Evolutionary conservation across 2,797 vertebrate genomes (phyloP).

Genomic region (Myotis vivesi): DNA sequence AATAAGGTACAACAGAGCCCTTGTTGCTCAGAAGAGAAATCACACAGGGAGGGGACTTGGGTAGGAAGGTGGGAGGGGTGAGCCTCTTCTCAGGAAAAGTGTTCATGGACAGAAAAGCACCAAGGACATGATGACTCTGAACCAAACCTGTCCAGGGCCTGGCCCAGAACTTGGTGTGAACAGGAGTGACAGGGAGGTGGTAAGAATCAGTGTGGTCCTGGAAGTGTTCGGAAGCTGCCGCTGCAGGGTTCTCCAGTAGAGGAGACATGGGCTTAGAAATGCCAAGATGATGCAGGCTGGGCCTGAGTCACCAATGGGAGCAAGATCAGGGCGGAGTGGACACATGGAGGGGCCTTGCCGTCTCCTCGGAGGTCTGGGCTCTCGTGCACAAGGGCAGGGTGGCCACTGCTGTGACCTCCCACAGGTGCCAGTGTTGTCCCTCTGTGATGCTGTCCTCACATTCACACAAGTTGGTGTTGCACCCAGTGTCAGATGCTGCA

Average conservation of each 20-base stretch:
- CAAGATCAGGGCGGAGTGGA: not conserved
- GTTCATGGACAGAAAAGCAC: not conserved
- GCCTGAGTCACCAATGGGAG: not conserved
- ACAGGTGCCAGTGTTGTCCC: not conserved
- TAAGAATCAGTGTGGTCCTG: not conserved
- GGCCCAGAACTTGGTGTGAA: fast-evolving
- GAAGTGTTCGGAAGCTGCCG: not conserved
- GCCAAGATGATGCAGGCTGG: not conserved
- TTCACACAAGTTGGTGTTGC: no score
- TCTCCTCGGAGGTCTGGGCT: not conserved
- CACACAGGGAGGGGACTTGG: not conserved
- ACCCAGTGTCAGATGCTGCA: not conserved
- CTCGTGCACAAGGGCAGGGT: not conserved
- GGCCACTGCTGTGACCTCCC: not conserved
- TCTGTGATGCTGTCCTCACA: not conserved
- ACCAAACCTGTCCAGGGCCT: not conserved
- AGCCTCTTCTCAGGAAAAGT: not conserved
- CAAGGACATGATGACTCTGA: not conserved
- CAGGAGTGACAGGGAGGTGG: not conserved
- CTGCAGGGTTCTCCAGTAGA: not conserved
- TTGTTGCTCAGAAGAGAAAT: not conserved
- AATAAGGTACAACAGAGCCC: not conserved
- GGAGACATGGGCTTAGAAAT: not conserved
- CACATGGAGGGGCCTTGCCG: not conserved
- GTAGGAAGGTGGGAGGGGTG: not conserved